Evolutionary conservation across 2,888 invertebrate species (phyloP), one percentile per base, ranked within the genome.

Genomic region (Rhamphomyia laevipes): DNA sequence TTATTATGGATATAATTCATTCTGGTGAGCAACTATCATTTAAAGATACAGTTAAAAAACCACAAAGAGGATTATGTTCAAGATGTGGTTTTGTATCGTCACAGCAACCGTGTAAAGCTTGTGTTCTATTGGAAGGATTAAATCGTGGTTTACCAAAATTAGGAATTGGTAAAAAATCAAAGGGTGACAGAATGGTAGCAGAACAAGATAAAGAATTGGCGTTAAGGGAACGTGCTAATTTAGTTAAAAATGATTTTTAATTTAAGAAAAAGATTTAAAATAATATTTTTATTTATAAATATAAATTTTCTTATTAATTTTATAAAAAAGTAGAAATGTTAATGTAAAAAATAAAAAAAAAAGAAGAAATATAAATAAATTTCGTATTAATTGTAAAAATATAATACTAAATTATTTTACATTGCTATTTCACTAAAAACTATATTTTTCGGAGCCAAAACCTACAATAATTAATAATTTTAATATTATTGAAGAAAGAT

Each of bases 81-180:
- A 77, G 87, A 42, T 99, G 99, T 71, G 86, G 89, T 27, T 97
- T 86, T 68, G 83, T 88, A 0, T 88, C 89, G 1, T 96, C 96
- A 53, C 95, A 96, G 65, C 80, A 83, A 59, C 78, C 96, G 4
- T 99, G 99, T 68, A 97, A 99, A 68, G 97, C 99, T 0, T 99
- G 99, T 67, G 82, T 93, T 0, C 74, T 99, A 50, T 73, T 99
- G 5, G 95, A 97, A 73, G 97, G 97, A 1, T 75, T 99, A 2
- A 97, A 99, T 69, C 80, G 86, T 71, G 96, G 96, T 2, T 70
- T 92, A 43, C 95, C 96, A 0, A 84, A 82, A 66, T 75, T 93
- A 43, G 93, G 90, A n/a, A 85, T 93, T 31, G 89, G 90, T 3
- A 92, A 92, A 68, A 84, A 84, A 48, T 87, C 84, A n/a, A 85